A percentile compares a stretch with the other conserved stretches of the same genome.
These are phyloP conservation scores for Lepetodrilus schrolli DNA, from an alignment of 2,888 invertebrate species.

Conservation along the genomic window DNA sequence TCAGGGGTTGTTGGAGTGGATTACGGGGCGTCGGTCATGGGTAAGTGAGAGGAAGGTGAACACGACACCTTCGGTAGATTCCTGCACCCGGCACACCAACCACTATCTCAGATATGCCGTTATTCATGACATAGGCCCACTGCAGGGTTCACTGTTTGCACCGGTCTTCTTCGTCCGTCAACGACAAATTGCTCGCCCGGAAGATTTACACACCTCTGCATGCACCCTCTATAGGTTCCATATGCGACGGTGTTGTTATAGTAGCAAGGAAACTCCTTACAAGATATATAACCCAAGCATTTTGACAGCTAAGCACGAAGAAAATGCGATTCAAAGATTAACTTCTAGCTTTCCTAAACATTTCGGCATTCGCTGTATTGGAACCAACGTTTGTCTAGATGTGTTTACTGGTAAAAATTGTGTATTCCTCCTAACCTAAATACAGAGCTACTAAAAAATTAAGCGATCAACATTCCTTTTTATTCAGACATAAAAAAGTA, in stretches of 20 bases:
- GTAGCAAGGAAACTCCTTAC: background rate
- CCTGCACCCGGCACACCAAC: background rate
- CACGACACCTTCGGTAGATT: background rate
- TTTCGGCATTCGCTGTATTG: background rate
- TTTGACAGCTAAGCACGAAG: slow-evolving; percentile 28
- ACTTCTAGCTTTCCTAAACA: background rate
- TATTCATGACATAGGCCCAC: background rate
- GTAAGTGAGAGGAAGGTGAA: slow-evolving; percentile 26
- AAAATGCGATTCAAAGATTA: slow-evolving; percentile 24
- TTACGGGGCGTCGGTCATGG: slow-evolving; percentile 32
- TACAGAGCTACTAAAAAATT: background rate
- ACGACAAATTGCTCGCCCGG: background rate
- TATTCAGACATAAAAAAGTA: too few species aligned
- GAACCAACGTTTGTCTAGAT: background rate
- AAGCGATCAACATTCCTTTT: background rate
- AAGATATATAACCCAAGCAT: background rate
- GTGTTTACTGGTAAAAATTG: background rate
- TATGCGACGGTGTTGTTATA: slow-evolving; percentile 12
- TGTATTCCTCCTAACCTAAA: background rate
- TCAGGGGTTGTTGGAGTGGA: slow-evolving; percentile 18
- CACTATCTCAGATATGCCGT: background rate
- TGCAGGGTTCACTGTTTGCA: background rate
- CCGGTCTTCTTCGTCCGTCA: background rate
- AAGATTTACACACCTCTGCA: background rate
- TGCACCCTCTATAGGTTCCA: slow-evolving; percentile 20